Percentiles rank a stretch among this genome's conserved stretches.
Evolutionary conservation across 2,113 vertebrate species (phyloP).

Genomic region (Rhynchomys soricoides): DNA sequence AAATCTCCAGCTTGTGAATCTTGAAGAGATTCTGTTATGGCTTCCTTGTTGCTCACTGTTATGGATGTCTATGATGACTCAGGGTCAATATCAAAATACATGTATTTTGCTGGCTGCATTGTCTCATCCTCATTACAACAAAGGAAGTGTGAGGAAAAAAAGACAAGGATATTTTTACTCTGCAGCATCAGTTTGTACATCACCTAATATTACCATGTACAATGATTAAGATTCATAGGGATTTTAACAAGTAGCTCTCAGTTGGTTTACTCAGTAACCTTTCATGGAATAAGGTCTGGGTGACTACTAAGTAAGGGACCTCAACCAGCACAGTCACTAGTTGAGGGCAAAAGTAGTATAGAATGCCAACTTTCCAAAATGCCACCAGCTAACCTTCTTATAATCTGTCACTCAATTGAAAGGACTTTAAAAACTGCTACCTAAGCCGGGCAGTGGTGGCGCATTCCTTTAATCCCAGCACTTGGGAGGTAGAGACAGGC

Average conservation of each 20-base stretch:
- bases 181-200: neutral
- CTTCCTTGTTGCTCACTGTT: neutral
- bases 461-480: too few relatives aligned
- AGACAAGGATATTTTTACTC: neutral
- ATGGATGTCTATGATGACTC: neutral
- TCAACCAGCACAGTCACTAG: neutral
- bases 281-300: too few relatives aligned
- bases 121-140: too few relatives aligned
- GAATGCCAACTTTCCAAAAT: neutral
- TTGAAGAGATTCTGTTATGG: neutral
- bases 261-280: neutral
- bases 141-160: neutral
- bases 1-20: neutral
- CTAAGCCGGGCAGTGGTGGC: too few relatives aligned
- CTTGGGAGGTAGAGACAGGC: too few relatives aligned
- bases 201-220: neutral
- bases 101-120: neutral
- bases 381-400: neutral
- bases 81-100: neutral
- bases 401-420: neutral
- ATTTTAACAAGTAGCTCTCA: neutral
- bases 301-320: neutral
- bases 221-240: too few relatives aligned
- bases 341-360: neutral
- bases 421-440: too few relatives aligned